A percentile compares a stretch with the other conserved stretches of the same genome.
These are phyloP conservation scores for Leucoptera coffeella DNA, from an alignment of 2,888 invertebrate genomes.

Conservation along the genomic window DNA sequence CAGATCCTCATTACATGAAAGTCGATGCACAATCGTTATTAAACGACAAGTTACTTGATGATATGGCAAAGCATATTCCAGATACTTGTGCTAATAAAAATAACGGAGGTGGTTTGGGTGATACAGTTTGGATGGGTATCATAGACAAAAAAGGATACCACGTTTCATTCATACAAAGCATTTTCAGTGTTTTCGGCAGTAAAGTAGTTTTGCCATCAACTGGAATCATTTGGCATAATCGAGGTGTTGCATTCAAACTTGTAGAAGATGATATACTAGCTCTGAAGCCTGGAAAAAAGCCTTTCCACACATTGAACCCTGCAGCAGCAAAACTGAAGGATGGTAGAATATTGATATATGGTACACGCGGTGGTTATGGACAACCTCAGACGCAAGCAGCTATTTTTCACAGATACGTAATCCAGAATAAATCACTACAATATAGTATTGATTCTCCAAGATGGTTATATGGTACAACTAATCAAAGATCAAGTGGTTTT, in stretches of 20 bases:
- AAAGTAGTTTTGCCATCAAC: conserved; percentile 28
- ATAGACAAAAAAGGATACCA: conserved; percentile 38
- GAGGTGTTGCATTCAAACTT: conserved; percentile 23
- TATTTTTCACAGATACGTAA: conserved; percentile 34
- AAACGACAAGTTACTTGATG: conserved; percentile 13
- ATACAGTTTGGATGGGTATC: conserved; percentile 37
- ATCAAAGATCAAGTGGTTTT: too few species aligned
- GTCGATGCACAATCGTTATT: conserved; percentile 19
- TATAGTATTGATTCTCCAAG: conserved; percentile 21
- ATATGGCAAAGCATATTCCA: conserved; percentile 19
- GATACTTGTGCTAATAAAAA: conserved; percentile 13
- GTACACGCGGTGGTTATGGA: conserved; percentile 36
- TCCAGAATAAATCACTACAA: conserved; percentile 25
- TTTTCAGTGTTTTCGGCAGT: conserved; percentile 28
- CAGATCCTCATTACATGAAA: conserved; percentile 29
- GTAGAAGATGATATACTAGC: conserved; percentile 16
- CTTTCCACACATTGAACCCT: conserved; percentile 31
- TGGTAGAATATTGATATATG: conserved; percentile 31
- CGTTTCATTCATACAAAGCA: conserved; percentile 38
- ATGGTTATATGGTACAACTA: conserved; percentile 25
- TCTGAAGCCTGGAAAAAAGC: conserved; percentile 33
- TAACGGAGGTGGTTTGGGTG: conserved; percentile 22
- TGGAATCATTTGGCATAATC: conserved; percentile 37
- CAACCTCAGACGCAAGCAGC: conserved; percentile 38
- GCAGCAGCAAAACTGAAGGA: conserved; percentile 30